Percentiles rank a stretch among this genome's conserved stretches.
Conservation (phyloP, 2,888 invertebrate genomes). For the Phrixothrix hirtus region DNA sequence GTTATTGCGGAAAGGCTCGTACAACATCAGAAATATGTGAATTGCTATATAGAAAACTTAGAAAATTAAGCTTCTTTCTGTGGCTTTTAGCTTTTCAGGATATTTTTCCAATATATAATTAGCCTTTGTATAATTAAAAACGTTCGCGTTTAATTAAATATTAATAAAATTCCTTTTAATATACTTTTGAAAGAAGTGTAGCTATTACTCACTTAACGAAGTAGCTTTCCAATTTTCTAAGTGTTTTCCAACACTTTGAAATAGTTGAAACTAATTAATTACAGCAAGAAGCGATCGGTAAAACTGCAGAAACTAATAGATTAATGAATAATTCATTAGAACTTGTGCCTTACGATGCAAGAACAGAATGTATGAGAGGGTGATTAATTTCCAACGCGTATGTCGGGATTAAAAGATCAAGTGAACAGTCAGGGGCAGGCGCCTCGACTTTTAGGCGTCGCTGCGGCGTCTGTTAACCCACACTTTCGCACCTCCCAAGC, state of each 20-base stretch:
- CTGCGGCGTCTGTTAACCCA: constrained; percentile 43
- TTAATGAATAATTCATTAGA: constrained; percentile 54
- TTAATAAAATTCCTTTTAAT: too few species aligned
- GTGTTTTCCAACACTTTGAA: not conserved
- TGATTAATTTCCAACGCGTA: constrained; percentile 57
- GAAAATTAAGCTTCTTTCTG: too few species aligned
- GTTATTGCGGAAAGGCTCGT: too few species aligned
- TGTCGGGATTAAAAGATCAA: constrained; percentile 58
- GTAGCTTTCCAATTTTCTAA: not conserved
- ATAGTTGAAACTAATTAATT: constrained; percentile 11
- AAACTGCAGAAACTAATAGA: constrained; percentile 53
- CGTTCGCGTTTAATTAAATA: too few species aligned
- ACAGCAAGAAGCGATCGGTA: constrained; percentile 23
- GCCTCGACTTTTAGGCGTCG: constrained; percentile 56
- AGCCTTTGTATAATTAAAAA: too few species aligned
- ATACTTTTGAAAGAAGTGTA: too few species aligned
- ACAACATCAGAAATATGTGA: too few species aligned
- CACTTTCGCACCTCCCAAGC: constrained; percentile 45
- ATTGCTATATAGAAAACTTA: too few species aligned
- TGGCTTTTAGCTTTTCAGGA: too few species aligned
- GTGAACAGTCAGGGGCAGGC: constrained; percentile 55
- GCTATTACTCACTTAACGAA: too few species aligned
- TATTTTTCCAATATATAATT: too few species aligned
- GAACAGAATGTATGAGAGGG: constrained; percentile 43
- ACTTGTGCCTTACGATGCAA: constrained; percentile 47